Conservation (phyloP, 2,888 invertebrate species). For the Drosophila recens region DNA sequence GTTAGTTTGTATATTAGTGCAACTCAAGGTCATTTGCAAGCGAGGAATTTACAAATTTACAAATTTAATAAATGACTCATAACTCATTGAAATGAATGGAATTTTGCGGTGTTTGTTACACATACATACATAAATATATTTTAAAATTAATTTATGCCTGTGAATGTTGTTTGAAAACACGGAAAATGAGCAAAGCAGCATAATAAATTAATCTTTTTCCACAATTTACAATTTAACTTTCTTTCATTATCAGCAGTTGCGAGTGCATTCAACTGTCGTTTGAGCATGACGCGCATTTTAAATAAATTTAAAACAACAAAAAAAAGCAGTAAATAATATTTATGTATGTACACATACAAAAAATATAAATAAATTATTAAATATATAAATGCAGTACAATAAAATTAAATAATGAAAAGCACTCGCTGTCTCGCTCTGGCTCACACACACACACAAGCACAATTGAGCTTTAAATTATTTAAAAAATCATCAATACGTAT, state of each 20-base stretch:
- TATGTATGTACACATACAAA: neutral
- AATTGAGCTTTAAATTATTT: conserved; percentile 2
- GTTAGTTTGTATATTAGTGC: conserved; percentile 21
- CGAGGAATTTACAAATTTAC: conserved; percentile 6
- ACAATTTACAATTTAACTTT: conserved; percentile 14
- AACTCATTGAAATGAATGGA: neutral
- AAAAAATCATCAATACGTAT: conserved; percentile 7
- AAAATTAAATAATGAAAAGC: conserved; percentile 8
- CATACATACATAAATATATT: neutral
- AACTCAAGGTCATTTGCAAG: conserved; percentile 58
- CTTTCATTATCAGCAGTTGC: conserved; percentile 57
- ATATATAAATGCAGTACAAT: neutral
- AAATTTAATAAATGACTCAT: conserved; percentile 37
- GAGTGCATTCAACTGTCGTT: conserved; percentile 74
- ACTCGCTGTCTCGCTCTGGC: conserved; percentile 6
- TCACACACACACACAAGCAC: conserved; percentile 16
- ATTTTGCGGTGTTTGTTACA: neutral
- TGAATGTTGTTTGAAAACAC: conserved; percentile 1
- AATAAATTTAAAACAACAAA: conserved; percentile 9
- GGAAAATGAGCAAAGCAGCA: conserved; percentile 7
- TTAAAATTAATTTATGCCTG: neutral
- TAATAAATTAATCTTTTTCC: conserved; percentile 18
- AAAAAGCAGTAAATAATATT: neutral
- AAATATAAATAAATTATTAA: conserved; percentile 17
- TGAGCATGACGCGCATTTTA: conserved; percentile 54